Evolutionary conservation across 1,140 invertebrate genomes (phyloP).

Genomic region (Dendrolimus kikuchii): DNA sequence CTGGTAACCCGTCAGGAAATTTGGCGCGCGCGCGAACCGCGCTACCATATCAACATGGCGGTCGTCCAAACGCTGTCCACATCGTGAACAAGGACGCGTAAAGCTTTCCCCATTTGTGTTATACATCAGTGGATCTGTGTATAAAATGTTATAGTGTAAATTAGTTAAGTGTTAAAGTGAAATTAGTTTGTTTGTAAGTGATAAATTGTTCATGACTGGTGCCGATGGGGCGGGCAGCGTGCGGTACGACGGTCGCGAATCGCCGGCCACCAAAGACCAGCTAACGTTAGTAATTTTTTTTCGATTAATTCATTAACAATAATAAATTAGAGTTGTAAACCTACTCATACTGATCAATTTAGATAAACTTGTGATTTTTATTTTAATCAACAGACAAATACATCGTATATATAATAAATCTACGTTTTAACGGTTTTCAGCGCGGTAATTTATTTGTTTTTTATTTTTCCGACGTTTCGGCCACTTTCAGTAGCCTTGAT

Average conservation of each 20-base stretch:
- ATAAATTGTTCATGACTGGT: constrained; percentile 52
- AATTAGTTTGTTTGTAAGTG: constrained; percentile 42
- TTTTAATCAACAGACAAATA: too few species aligned
- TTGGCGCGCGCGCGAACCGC: constrained; percentile 64
- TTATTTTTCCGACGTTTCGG: too few species aligned
- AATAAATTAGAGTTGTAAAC: too few species aligned
- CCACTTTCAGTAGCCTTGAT: too few species aligned
- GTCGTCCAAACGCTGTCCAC: constrained; percentile 14
- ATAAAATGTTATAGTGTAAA: constrained; percentile 53
- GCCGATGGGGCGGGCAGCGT: constrained; percentile 46
- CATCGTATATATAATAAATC: too few species aligned
- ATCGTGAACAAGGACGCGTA: too few species aligned
- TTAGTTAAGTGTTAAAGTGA: constrained; percentile 23
- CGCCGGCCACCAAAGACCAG: constrained; percentile 62
- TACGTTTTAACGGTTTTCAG: too few species aligned
- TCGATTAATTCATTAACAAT: too few species aligned
- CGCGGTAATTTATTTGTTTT: too few species aligned
- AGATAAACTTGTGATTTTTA: too few species aligned
- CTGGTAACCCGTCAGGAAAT: constrained; percentile 32
- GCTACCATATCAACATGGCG: constrained; percentile 57
- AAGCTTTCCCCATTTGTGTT: too few species aligned
- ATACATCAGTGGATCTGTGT: constrained; percentile 7
- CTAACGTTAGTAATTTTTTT: constrained; percentile 51
- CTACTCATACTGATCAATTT: too few species aligned
- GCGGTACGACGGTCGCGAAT: constrained; percentile 57